Conservation (phyloP, 2,113 vertebrate genomes). For the Microtus oregoni region DNA sequence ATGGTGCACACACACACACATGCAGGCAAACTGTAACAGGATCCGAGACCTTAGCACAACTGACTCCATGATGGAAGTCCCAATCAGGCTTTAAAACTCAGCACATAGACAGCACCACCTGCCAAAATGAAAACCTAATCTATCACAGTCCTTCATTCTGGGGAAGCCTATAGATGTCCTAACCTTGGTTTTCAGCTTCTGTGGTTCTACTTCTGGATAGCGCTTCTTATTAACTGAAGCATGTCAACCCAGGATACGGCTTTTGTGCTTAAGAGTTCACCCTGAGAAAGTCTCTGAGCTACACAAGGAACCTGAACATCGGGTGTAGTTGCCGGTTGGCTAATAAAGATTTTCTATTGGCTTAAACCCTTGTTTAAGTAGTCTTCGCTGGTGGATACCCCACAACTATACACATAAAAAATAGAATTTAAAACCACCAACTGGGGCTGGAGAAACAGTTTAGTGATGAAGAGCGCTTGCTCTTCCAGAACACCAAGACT, state of each 20-base stretch:
- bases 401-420: neutral
- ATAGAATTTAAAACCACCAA: neutral
- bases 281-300: neutral
- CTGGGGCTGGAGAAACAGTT: neutral
- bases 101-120: too few species aligned
- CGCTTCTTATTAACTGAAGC: too few species aligned
- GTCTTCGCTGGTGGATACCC: neutral
- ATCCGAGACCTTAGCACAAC: neutral
- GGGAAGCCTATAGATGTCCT: too few species aligned
- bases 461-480: neutral
- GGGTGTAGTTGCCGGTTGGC: neutral
- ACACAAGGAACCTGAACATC: too few species aligned
- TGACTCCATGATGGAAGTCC: neutral
- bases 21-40: neutral
- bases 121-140: too few species aligned
- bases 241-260: too few species aligned
- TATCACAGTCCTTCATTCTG: too few species aligned
- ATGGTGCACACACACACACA: neutral
- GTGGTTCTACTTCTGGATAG: too few species aligned
- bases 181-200: too few species aligned
- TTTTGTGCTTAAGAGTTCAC: neutral
- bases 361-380: neutral
- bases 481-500: neutral
- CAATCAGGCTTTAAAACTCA: too few species aligned
- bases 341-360: neutral